A percentile compares a stretch with the other conserved stretches of the same genome.
phyloP scores from a whole-genome alignment of 2,113 vertebrate genomes.

The Mystacornis crossleyi region DNA sequence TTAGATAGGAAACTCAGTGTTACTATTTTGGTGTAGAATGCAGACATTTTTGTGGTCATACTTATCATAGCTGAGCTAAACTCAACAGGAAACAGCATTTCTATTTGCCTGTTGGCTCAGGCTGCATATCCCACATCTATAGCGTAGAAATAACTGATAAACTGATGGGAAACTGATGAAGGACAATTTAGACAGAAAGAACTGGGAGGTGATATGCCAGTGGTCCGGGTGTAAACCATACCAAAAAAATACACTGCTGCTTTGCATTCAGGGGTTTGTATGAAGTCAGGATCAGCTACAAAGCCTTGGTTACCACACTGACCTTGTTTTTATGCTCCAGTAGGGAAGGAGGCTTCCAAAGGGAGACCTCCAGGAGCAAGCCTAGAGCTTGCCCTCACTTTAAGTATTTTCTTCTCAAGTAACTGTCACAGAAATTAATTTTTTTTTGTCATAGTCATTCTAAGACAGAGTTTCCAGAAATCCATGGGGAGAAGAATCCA shows the following conservation, averaged over 20 bases:
- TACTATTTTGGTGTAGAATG: conserved; percentile 70
- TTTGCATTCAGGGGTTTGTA: neutral
- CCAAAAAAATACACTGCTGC: neutral
- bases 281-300: neutral
- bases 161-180: neutral
- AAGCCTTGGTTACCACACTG: neutral
- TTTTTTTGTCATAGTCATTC: neutral
- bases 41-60: conserved; percentile 26
- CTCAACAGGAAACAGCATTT: conserved; percentile 42
- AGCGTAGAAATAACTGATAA: neutral
- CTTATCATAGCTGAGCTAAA: conserved; percentile 1
- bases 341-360: neutral
- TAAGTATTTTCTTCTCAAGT: neutral
- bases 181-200: neutral
- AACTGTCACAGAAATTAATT: neutral
- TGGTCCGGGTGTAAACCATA: neutral
- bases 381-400: neutral
- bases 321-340: neutral
- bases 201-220: neutral
- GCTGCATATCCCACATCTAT: neutral
- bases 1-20: conserved; percentile 60
- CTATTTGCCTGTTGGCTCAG: neutral
- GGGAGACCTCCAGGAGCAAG: neutral
- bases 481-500: neutral
- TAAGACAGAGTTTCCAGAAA: neutral